phyloP scores from a whole-genome alignment of 2,888 invertebrate species.

The Pinctada fucata region DNA sequence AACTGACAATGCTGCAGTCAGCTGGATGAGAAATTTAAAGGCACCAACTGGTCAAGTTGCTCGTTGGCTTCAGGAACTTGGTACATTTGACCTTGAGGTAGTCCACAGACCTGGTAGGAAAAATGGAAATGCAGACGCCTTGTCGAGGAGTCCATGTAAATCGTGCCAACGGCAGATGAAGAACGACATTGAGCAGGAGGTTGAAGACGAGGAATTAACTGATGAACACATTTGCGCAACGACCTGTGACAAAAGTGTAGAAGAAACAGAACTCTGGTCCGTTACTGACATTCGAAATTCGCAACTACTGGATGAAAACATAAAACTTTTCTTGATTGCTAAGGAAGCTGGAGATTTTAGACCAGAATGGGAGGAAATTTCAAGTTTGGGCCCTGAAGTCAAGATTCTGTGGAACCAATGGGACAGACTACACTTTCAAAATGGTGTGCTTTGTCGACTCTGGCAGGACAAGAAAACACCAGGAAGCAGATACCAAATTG shows the following conservation, averaged over 20 bases:
- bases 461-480: neutral
- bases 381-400: neutral
- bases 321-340: neutral
- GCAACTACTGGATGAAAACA: neutral
- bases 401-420: slow-evolving; percentile 10
- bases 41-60: slow-evolving; percentile 35
- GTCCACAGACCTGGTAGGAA: slow-evolving; percentile 32
- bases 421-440: slow-evolving; percentile 3
- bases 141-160: slow-evolving; percentile 23
- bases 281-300: neutral
- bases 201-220: neutral
- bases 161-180: neutral
- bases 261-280: neutral
- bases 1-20: slow-evolving; percentile 44
- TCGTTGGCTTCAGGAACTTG: slow-evolving; percentile 31
- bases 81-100: slow-evolving; percentile 31
- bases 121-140: slow-evolving; percentile 37
- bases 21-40: slow-evolving; percentile 37
- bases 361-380: slow-evolving; percentile 18
- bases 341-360: neutral
- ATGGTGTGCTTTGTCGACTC: slow-evolving; percentile 14
- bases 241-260: neutral
- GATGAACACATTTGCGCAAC: neutral
- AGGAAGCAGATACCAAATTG: neutral
- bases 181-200: neutral